These are phyloP conservation scores for Ceyx cyanopectus DNA, from an alignment of 2,113 vertebrate genomes.

Conservation along the genomic window DNA sequence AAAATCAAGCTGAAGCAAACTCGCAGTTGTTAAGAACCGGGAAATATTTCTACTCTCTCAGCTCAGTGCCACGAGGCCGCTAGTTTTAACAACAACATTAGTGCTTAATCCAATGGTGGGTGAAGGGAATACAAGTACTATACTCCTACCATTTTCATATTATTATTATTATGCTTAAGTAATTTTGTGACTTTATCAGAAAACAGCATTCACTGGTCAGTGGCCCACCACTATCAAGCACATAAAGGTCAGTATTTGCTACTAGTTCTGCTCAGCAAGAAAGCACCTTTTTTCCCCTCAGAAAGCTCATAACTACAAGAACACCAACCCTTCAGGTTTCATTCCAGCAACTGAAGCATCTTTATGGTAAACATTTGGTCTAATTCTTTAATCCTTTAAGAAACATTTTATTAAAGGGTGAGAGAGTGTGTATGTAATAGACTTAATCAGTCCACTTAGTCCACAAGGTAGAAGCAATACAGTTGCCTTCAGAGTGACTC, in stretches of 20 bases:
- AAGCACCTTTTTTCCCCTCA: background rate
- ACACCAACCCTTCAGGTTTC: constrained; percentile 8
- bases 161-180: background rate
- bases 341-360: constrained; percentile 11
- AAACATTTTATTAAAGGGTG: background rate
- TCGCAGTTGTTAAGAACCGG: background rate
- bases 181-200: background rate
- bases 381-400: constrained; percentile 1
- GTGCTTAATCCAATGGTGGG: background rate
- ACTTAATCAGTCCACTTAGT: background rate
- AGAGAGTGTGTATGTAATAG: background rate
- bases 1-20: background rate
- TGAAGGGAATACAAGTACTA: background rate
- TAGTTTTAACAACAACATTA: background rate
- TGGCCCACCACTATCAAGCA: background rate
- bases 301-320: background rate
- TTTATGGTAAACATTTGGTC: background rate
- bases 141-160: background rate
- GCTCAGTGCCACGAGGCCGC: background rate
- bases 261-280: background rate
- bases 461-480: background rate
- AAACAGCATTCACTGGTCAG: background rate
- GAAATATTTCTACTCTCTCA: background rate
- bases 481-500: background rate
- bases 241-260: background rate